Conservation (phyloP, 2,888 invertebrate genomes). For the Minunthozetes semirufus region DNA sequence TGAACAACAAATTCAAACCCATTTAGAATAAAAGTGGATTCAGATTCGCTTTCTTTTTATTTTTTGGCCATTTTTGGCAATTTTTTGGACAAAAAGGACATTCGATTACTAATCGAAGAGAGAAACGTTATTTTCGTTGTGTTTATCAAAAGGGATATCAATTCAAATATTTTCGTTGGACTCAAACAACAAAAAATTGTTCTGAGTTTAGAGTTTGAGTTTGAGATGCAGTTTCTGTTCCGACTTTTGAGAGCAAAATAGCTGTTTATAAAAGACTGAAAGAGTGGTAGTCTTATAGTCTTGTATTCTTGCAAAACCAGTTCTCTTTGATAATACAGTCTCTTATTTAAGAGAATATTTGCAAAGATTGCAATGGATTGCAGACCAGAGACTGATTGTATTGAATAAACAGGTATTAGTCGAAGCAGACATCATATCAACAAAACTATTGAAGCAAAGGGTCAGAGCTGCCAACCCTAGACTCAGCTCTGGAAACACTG, state of each 20-base stretch:
- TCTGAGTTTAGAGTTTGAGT: not conserved
- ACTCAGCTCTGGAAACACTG: not conserved
- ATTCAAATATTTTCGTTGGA: not conserved
- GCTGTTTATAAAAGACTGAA: not conserved
- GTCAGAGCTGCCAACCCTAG: not conserved
- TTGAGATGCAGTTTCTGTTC: not conserved
- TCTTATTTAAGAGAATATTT: not conserved
- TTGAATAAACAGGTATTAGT: slow-evolving; percentile 11
- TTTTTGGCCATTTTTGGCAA: no score
- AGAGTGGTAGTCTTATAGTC: not conserved
- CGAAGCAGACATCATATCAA: slow-evolving; percentile 7
- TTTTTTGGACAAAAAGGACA: not conserved
- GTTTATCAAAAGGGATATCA: not conserved
- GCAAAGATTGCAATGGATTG: not conserved
- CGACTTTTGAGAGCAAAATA: not conserved
- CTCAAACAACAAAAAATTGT: not conserved
- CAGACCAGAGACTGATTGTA: not conserved
- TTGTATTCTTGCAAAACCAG: not conserved
- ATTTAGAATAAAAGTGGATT: no score
- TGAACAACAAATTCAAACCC: not conserved
- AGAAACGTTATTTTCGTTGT: not conserved
- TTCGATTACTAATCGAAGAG: not conserved
- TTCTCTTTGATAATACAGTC: not conserved
- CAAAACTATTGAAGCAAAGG: not conserved
- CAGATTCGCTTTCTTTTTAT: no score